Conservation (phyloP, 2,888 invertebrate genomes). For the Hirtodrosophila trivittata region DNA sequence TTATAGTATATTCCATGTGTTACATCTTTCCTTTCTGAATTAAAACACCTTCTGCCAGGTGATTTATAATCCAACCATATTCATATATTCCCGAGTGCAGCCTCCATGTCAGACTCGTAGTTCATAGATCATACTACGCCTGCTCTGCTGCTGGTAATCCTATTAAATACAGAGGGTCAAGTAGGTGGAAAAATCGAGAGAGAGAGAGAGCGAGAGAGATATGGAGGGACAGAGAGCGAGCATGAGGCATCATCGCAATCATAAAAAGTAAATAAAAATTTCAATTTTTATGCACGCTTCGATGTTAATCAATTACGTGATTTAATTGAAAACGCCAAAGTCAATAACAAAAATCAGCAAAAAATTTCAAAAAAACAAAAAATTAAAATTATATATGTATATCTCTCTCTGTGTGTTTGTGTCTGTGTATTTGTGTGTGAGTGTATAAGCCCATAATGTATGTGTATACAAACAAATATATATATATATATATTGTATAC, state of each 20-base stretch:
- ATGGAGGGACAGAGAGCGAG: neutral
- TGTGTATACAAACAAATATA: neutral
- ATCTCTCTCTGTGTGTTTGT: neutral
- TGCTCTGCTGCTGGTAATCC: too few relatives aligned
- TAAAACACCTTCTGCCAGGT: too few relatives aligned
- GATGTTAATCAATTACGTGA: slow-evolving; percentile 73
- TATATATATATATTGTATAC: slow-evolving; percentile 22
- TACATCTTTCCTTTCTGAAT: too few relatives aligned
- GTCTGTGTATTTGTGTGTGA: neutral
- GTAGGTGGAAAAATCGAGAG: too few relatives aligned
- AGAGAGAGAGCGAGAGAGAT: too few relatives aligned
- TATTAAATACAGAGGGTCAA: too few relatives aligned
- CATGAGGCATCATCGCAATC: slow-evolving; percentile 34
- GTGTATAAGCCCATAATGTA: neutral
- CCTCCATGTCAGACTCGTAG: neutral
- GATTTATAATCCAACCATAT: too few relatives aligned
- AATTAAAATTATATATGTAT: too few relatives aligned
- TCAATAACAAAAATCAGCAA: slow-evolving; percentile 54
- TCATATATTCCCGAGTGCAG: too few relatives aligned
- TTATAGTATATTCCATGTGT: too few relatives aligned
- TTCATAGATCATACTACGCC: slow-evolving; percentile 5
- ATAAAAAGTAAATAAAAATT: slow-evolving; percentile 69
- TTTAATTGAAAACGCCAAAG: slow-evolving; percentile 74
- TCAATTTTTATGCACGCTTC: slow-evolving; percentile 58
- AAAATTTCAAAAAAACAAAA: slow-evolving; percentile 27